Evolutionary conservation across 2,113 vertebrate species (phyloP).

Genomic region (Platysteira castanea): DNA sequence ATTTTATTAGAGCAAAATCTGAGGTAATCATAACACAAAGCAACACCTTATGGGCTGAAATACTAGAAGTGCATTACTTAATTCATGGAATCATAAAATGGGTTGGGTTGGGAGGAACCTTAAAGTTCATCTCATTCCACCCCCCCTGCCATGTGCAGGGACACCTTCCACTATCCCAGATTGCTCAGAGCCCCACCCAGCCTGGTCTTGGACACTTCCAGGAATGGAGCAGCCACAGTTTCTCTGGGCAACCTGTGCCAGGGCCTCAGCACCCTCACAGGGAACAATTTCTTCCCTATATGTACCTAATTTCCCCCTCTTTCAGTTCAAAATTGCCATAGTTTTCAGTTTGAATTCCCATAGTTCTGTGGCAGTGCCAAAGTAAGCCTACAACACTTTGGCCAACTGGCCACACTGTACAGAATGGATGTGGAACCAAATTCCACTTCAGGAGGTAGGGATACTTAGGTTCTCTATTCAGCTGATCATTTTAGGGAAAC

Average conservation of each 20-base stretch:
- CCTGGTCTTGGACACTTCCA: not conserved
- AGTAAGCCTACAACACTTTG: not conserved
- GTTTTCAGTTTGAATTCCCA: not conserved
- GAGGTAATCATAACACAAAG: not conserved
- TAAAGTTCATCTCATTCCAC: not conserved
- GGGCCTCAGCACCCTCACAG: not conserved
- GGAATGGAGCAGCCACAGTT: not conserved
- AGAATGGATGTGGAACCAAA: not conserved
- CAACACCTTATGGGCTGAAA: not conserved
- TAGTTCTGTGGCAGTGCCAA: not conserved
- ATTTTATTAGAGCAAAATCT: not conserved
- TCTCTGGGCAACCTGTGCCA: not conserved
- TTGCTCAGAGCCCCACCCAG: fast-evolving
- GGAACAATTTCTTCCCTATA: not conserved
- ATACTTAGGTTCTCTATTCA: not conserved
- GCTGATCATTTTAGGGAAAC: not conserved
- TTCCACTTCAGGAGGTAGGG: not conserved
- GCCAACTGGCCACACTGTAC: not conserved
- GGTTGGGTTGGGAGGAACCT: not conserved
- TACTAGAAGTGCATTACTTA: not conserved
- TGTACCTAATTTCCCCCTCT: not conserved
- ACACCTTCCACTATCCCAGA: not conserved
- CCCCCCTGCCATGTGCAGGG: not conserved
- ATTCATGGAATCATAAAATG: not conserved
- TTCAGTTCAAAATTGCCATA: not conserved